phyloP scores from a whole-genome alignment of 1,140 invertebrate species.

The Trialeurodes vaporariorum region DNA sequence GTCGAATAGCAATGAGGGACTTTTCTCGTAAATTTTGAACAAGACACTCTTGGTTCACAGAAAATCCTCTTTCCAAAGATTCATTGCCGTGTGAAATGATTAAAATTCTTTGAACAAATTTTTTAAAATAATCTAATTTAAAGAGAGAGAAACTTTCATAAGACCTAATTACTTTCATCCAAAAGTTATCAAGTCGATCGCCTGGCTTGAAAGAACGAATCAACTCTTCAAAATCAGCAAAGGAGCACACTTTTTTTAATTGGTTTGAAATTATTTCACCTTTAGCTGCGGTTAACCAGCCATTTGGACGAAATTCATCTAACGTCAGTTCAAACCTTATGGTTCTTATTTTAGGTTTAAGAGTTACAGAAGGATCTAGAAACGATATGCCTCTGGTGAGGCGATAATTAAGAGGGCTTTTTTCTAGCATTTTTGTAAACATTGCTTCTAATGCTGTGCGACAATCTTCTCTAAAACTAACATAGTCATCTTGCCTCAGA shows the following conservation, averaged over 20 bases:
- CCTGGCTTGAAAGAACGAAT: neutral
- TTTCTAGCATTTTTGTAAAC: slow-evolving; percentile 7
- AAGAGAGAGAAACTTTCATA: slow-evolving; percentile 12
- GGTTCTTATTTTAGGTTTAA: neutral
- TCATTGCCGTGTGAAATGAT: slow-evolving; percentile 21
- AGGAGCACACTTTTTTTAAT: neutral
- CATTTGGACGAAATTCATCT: neutral
- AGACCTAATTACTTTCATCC: slow-evolving; percentile 10
- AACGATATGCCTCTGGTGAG: slow-evolving; percentile 8
- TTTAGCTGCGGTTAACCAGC: too few species aligned
- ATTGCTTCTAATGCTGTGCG: slow-evolving; percentile 6
- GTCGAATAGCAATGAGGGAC: slow-evolving; percentile 21
- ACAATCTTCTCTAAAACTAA: slow-evolving; percentile 6
- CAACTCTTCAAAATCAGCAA: neutral
- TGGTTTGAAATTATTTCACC: neutral
- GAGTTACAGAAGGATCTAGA: slow-evolving; percentile 8
- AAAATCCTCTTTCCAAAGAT: slow-evolving; percentile 23
- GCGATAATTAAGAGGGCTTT: slow-evolving; percentile 11
- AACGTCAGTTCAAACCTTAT: neutral
- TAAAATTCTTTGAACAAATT: slow-evolving; percentile 10
- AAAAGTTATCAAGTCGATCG: slow-evolving; percentile 3
- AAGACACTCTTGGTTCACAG: slow-evolving; percentile 23
- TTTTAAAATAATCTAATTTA: slow-evolving; percentile 6
- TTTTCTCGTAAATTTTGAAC: slow-evolving; percentile 21
- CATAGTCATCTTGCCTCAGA: neutral